Evolutionary conservation across 2,113 vertebrate genomes (phyloP), one percentile per base, ranked within the genome.

Genomic region (Dicentrarchus labrax): DNA sequence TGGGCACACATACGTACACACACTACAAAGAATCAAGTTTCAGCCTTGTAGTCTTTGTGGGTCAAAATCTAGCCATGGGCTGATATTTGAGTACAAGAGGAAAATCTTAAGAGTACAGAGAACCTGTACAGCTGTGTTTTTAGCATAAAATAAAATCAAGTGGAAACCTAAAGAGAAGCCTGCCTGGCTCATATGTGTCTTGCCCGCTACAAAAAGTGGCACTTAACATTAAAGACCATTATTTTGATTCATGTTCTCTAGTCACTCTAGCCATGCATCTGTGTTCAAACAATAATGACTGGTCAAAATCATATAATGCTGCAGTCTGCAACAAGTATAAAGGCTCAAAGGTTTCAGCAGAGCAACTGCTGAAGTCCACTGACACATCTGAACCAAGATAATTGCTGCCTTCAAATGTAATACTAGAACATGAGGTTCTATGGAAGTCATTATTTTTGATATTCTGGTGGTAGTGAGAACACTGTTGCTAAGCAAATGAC

Each of bases 401-500:
- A 61, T 24, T 47, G 39, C 41, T 39, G 39, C 19, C 47, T 61
- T 45, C 19, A 60, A 48, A 48, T 51, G 50, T 70, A 54, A 54
- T 45, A 56, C 30, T 30, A 30, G 2, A 30, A 30, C 13, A n/a
- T 0, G 15, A 70, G 47, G 15, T 10, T n/a, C 24, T 24, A 53
- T 13, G 17, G 45, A 74, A 59, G 64, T 69, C 54, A 24, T 41
- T 61, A 8, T 53, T 16, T 16, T 51, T 45, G 22, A n/a, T 3
- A 8, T 71, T 56, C 50, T 30, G 57, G 39, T 65, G 59, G 66
- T 47, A 4, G 1, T 16, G 57, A 62, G 57, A 56, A 71, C 21
- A 17, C 57, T 36, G 66, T 77, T 83, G 81, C 81, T 65, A 72
- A 6, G 74, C 11, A n/a, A 83, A 67, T 19, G 66, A 56, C 6